Evolutionary conservation across 2,113 vertebrate genomes (phyloP).

Genomic region (Oreochromis spilurus): DNA sequence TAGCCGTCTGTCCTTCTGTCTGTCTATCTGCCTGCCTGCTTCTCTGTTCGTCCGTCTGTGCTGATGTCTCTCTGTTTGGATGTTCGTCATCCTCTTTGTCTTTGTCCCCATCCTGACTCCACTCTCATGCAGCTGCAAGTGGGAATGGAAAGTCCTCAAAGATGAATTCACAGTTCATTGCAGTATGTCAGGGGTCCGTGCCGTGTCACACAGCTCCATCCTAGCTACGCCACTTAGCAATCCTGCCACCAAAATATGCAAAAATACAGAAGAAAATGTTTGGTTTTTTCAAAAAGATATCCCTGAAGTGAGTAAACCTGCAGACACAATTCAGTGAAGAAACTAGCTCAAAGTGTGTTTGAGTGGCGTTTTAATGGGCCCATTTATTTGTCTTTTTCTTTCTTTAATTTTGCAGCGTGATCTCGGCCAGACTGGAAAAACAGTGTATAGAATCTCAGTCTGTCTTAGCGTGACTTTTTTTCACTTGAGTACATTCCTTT

Average conservation of each 20-base stretch:
- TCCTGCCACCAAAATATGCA: slow-evolving; percentile 6
- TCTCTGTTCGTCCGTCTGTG: slow-evolving; percentile 25
- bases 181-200: slow-evolving; percentile 31
- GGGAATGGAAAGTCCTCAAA: slow-evolving; percentile 55
- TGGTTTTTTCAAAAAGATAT: not conserved
- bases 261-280: not conserved
- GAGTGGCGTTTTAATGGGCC: not conserved
- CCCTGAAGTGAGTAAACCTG: slow-evolving; percentile 8
- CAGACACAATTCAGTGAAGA: not conserved
- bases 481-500: slow-evolving; percentile 71
- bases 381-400: not conserved
- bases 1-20: not conserved
- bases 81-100: not conserved
- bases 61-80: slow-evolving; percentile 29
- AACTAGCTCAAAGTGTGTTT: not conserved
- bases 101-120: slow-evolving; percentile 9
- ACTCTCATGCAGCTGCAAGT: slow-evolving; percentile 31
- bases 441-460: slow-evolving; percentile 56
- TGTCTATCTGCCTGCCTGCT: slow-evolving; percentile 14
- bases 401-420: slow-evolving; percentile 31
- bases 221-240: slow-evolving; percentile 48
- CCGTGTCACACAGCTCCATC: slow-evolving; percentile 33
- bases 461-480: slow-evolving; percentile 49
- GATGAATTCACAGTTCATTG: slow-evolving; percentile 20
- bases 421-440: slow-evolving; percentile 61